Evolutionary conservation across 2,113 vertebrate species (phyloP).

Genomic region (Pterocles gutturalis): DNA sequence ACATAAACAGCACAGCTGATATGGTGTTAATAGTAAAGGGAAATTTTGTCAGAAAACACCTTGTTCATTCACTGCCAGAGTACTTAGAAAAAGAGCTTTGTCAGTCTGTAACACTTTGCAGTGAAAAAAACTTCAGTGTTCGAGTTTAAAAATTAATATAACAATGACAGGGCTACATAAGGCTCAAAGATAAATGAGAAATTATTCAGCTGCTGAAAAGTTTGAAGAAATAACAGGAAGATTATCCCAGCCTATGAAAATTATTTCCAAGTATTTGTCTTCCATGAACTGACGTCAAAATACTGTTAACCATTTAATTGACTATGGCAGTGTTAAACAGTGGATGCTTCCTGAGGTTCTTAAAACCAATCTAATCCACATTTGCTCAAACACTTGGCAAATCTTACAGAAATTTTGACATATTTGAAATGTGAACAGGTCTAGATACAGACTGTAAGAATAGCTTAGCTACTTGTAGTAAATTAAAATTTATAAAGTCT

Average conservation of each 20-base stretch:
- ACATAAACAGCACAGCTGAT: background rate
- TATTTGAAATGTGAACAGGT: background rate
- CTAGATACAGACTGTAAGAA: background rate
- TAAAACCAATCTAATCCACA: background rate
- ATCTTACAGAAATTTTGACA: background rate
- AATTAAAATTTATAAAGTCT: background rate
- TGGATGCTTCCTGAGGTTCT: background rate
- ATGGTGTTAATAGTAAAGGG: background rate
- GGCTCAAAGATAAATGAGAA: conserved; percentile 3
- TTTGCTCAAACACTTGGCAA: background rate
- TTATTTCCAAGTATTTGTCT: conserved; percentile 11
- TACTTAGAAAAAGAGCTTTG: background rate
- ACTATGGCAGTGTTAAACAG: background rate
- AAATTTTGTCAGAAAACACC: background rate
- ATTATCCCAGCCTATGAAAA: background rate
- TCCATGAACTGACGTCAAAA: background rate
- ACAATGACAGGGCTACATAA: background rate
- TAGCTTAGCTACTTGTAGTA: background rate
- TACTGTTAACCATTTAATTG: background rate
- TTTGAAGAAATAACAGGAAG: background rate
- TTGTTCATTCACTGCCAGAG: background rate
- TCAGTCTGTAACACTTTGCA: background rate
- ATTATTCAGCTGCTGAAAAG: conserved; percentile 4
- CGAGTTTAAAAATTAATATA: background rate
- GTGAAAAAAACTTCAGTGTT: background rate